Evolutionary conservation across 2,888 invertebrate genomes (phyloP).

Genomic region (Drosophila dives): DNA sequence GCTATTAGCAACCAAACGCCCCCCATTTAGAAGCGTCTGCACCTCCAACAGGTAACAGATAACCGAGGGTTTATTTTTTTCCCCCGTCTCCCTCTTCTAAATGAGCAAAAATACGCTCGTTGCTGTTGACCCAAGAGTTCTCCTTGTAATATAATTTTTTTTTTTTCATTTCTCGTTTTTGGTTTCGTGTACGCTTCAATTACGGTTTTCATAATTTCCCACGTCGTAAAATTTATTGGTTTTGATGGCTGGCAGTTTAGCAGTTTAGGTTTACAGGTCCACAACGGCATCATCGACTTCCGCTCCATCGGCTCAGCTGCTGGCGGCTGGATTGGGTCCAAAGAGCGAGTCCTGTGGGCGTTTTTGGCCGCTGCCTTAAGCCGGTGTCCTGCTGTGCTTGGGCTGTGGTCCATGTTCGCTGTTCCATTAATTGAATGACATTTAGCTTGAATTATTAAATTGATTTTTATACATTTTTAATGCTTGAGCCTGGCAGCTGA

Average conservation of each 20-base stretch:
- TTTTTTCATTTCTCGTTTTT: background rate
- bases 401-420: slow-evolving; percentile 35
- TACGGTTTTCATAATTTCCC: slow-evolving; percentile 76
- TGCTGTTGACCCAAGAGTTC: slow-evolving; percentile 5
- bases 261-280: slow-evolving; percentile 30
- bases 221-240: slow-evolving; percentile 74
- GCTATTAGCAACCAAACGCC: slow-evolving; percentile 69
- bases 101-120: slow-evolving; percentile 43
- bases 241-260: slow-evolving; percentile 55
- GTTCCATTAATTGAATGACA: slow-evolving; percentile 67
- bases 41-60: slow-evolving; percentile 48
- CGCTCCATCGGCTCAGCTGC: slow-evolving; percentile 68
- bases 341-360: slow-evolving; percentile 20
- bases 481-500: slow-evolving; percentile 31
- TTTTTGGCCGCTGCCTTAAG: slow-evolving; percentile 23
- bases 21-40: slow-evolving; percentile 29
- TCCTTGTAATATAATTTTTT: background rate
- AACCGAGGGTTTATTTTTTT: background rate
- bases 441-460: slow-evolving; percentile 75
- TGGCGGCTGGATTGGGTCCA: slow-evolving; percentile 33
- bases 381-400: slow-evolving; percentile 52
- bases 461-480: slow-evolving; percentile 72
- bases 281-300: slow-evolving; percentile 55
- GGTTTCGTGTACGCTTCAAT: slow-evolving; percentile 58
- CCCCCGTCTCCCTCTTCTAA: slow-evolving; percentile 14